Evolutionary conservation across 2,888 invertebrate species (phyloP).

Genomic region (Tortricodes alternella): DNA sequence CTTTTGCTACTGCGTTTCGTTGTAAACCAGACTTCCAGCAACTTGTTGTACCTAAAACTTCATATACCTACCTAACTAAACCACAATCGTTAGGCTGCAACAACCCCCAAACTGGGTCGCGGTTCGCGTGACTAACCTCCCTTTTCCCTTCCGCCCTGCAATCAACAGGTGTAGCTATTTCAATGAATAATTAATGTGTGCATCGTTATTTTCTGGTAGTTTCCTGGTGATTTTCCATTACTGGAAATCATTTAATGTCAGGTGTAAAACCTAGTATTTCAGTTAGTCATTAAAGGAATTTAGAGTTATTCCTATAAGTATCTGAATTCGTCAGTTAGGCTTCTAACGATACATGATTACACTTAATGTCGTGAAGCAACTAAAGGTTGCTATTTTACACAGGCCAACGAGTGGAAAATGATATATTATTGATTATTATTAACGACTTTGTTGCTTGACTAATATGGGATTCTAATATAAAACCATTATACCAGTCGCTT

Average conservation of each 20-base stretch:
- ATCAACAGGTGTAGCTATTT: conserved; percentile 65
- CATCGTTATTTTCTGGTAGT: conserved; percentile 35
- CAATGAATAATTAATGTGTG: conserved; percentile 68
- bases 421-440: conserved; percentile 6
- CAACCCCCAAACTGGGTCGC: conserved; percentile 44
- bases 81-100: conserved; percentile 1
- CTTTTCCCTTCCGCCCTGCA: conserved; percentile 47
- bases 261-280: not conserved
- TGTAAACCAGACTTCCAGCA: not conserved
- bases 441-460: not conserved
- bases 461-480: not conserved
- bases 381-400: too few relatives aligned
- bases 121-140: conserved; percentile 57
- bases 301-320: too few relatives aligned
- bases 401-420: not conserved
- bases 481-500: too few relatives aligned
- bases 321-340: not conserved
- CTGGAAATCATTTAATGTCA: conserved; percentile 9
- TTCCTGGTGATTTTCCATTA: conserved; percentile 14
- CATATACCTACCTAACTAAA: conserved; percentile 7
- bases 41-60: conserved; percentile 19
- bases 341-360: not conserved
- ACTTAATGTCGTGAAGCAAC: not conserved
- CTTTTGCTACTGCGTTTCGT: not conserved
- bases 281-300: too few relatives aligned